Conservation (phyloP, 2,888 invertebrate genomes). For the Acronicta alni region DNA sequence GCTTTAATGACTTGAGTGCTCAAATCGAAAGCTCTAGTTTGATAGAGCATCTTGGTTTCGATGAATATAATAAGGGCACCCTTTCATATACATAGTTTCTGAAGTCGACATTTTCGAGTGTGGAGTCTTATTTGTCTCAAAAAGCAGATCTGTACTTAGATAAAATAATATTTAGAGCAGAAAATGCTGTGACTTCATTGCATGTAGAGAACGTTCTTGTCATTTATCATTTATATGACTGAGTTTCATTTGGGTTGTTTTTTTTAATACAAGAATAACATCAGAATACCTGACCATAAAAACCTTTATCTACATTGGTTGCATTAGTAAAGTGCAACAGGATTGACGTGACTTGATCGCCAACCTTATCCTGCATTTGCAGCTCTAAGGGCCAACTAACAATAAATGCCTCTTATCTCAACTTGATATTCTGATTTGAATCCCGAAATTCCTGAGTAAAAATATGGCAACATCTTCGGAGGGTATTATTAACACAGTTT, state of each 20-base stretch:
- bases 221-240: constrained; percentile 30
- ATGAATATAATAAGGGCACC: constrained; percentile 26
- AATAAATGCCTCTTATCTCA: constrained; percentile 7
- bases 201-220: constrained; percentile 28
- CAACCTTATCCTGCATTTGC: neutral
- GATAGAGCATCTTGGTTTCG: constrained; percentile 17
- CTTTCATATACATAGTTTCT: constrained; percentile 20
- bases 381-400: neutral
- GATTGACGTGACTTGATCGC: neutral
- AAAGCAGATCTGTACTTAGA: constrained; percentile 16
- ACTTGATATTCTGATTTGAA: constrained; percentile 16
- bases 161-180: constrained; percentile 12
- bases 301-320: neutral
- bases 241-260: constrained; percentile 19
- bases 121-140: constrained; percentile 12
- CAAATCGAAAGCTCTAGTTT: constrained; percentile 37
- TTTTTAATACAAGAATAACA: neutral
- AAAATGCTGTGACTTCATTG: constrained; percentile 9
- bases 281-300: neutral
- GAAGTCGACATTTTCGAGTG: constrained; percentile 6
- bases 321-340: neutral
- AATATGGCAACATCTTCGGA: constrained; percentile 24
- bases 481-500: constrained; percentile 75
- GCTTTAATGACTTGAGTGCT: constrained; percentile 54
- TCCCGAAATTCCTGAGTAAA: constrained; percentile 20